phyloP scores from a whole-genome alignment of 1,140 invertebrate species.

The Bombus waltoni region DNA sequence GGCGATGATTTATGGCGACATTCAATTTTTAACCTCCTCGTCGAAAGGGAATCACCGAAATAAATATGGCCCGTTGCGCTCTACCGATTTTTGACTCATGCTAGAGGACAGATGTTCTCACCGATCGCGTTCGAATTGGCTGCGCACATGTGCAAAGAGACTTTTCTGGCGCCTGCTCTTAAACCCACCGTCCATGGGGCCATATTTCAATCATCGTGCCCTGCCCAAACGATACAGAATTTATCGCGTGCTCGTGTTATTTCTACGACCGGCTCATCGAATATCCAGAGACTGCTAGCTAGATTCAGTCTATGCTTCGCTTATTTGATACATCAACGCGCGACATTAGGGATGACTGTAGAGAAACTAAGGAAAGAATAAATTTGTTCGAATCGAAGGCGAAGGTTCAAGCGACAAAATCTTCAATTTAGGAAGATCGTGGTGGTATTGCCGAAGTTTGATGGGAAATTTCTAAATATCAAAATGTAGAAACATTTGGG shows the following conservation, averaged over 20 bases:
- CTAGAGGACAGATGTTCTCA: constrained; percentile 64
- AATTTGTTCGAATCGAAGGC: too few species aligned
- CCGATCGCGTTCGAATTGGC: constrained; percentile 25
- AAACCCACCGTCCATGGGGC: background rate
- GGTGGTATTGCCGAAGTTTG: too few species aligned
- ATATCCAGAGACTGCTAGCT: background rate
- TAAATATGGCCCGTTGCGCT: constrained; percentile 60
- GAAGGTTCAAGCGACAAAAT: too few species aligned
- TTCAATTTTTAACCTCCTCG: constrained; percentile 68
- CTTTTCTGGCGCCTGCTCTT: constrained; percentile 34
- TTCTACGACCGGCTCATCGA: constrained; percentile 35
- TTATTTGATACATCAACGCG: too few species aligned
- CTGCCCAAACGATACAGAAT: constrained; percentile 41
- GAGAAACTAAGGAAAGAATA: too few species aligned
- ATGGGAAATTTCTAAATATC: too few species aligned
- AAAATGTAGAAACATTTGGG: too few species aligned
- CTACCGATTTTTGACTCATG: constrained; percentile 41
- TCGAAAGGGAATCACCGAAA: constrained; percentile 69
- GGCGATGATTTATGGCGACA: constrained; percentile 67
- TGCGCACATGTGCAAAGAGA: constrained; percentile 49
- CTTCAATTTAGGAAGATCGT: too few species aligned
- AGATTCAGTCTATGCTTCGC: too few species aligned
- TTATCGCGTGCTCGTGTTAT: constrained; percentile 56
- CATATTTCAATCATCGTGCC: constrained; percentile 51
- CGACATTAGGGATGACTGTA: too few species aligned